A percentile compares a stretch with the other conserved stretches of the same genome.
Evolutionary conservation across 2,797 vertebrate genomes (phyloP).

Genomic region (Brachyrhaphis roseni): DNA sequence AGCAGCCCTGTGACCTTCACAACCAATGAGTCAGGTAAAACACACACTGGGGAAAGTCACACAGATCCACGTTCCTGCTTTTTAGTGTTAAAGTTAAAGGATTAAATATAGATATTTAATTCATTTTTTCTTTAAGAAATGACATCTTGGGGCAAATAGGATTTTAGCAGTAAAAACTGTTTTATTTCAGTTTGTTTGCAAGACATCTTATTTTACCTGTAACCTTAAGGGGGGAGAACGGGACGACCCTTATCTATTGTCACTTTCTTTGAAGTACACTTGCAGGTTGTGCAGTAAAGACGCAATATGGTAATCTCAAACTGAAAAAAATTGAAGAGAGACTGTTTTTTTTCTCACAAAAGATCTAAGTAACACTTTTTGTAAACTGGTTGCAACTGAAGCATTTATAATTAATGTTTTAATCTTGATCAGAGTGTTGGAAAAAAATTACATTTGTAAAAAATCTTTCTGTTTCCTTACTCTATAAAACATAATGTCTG

Average conservation of each 20-base stretch:
- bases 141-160: neutral
- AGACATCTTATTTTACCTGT: neutral
- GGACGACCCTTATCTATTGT: neutral
- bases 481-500: neutral
- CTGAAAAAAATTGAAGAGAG: neutral
- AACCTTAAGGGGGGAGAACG: neutral
- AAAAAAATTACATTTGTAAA: neutral
- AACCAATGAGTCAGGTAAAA: constrained; percentile 91
- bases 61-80: constrained; percentile 1
- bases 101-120: neutral
- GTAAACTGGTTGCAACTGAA: neutral
- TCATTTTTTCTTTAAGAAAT: neutral
- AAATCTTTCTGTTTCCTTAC: neutral
- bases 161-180: neutral
- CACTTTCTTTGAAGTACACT: neutral
- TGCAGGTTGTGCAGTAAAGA: neutral
- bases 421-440: neutral
- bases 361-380: neutral
- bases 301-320: neutral
- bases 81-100: constrained; percentile 1
- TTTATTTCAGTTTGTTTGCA: neutral
- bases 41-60: constrained; percentile 8
- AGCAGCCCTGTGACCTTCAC: constrained; percentile 89
- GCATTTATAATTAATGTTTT: neutral
- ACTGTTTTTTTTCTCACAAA: neutral